Conservation (phyloP, 2,888 invertebrate genomes). For the Drosophila mimetica region DNA sequence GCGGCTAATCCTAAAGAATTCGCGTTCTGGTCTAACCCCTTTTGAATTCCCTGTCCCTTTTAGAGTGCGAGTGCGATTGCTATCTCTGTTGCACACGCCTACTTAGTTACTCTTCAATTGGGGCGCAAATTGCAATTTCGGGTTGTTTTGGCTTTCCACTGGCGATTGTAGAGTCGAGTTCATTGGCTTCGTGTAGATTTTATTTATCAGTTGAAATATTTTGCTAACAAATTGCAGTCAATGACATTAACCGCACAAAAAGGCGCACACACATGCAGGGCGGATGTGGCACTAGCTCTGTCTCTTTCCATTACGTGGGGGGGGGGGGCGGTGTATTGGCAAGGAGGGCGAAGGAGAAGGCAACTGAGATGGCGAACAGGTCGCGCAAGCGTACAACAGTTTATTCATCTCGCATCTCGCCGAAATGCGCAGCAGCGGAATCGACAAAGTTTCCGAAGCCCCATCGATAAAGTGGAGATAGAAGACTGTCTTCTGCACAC, state of each 20-base stretch:
- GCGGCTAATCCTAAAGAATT: neutral
- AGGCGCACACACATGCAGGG: constrained; percentile 51
- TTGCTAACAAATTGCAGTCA: constrained; percentile 81
- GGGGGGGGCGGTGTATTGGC: neutral
- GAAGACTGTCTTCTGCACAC: constrained; percentile 50
- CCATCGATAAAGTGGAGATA: constrained; percentile 58
- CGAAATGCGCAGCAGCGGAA: constrained; percentile 48
- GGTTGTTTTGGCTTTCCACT: constrained; percentile 31
- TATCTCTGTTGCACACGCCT: constrained; percentile 20
- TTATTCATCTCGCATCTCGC: constrained; percentile 66
- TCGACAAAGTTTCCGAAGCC: constrained; percentile 56
- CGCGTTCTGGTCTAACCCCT: neutral
- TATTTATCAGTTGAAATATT: constrained; percentile 77
- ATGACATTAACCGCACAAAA: constrained; percentile 64
- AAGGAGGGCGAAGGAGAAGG: constrained; percentile 7
- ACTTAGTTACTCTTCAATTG: constrained; percentile 59
- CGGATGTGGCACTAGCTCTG: constrained; percentile 36
- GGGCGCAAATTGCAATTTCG: constrained; percentile 64
- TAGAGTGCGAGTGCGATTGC: constrained; percentile 6
- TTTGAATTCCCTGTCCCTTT: neutral
- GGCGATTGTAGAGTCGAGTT: constrained; percentile 53
- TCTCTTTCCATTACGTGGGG: constrained; percentile 37
- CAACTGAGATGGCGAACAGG: constrained; percentile 50
- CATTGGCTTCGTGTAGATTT: constrained; percentile 73
- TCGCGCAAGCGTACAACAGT: constrained; percentile 74